Percentiles rank a stretch among this genome's conserved stretches.
phyloP scores from a whole-genome alignment of 1,140 invertebrate genomes.

The Lycorma delicatula region DNA sequence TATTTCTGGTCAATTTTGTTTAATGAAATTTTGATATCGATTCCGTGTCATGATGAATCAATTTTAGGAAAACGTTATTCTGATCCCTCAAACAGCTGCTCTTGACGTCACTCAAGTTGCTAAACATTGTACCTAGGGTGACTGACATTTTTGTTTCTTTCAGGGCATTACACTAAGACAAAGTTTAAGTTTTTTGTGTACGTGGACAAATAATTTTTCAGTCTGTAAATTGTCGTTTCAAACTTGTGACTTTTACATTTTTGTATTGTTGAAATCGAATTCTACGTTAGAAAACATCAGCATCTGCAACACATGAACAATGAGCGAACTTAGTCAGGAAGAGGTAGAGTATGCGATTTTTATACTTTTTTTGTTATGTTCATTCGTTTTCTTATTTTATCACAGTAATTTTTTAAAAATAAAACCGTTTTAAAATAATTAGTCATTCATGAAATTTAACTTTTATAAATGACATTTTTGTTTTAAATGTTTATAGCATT shows the following conservation, averaged over 20 bases:
- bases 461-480: constrained; percentile 2
- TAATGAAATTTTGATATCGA: too few relatives aligned
- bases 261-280: not conserved
- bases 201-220: not conserved
- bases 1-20: too few relatives aligned
- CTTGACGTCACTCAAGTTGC: constrained; percentile 1
- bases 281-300: not conserved
- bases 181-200: not conserved
- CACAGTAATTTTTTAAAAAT: not conserved
- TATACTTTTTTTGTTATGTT: constrained; percentile 16
- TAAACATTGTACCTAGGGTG: constrained; percentile 1
- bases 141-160: constrained; percentile 7
- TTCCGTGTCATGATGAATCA: too few relatives aligned
- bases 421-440: constrained; percentile 5
- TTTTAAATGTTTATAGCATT: not conserved
- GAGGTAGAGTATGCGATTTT: constrained; percentile 46
- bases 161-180: not conserved
- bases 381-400: constrained; percentile 2
- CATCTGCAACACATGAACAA: constrained; percentile 29
- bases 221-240: not conserved
- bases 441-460: constrained; percentile 12
- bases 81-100: constrained; percentile 6
- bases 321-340: constrained; percentile 66
- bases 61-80: too few relatives aligned
- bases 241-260: not conserved